Evolutionary conservation across 2,113 vertebrate genomes (phyloP).

Genomic region (Catharus minimus): DNA sequence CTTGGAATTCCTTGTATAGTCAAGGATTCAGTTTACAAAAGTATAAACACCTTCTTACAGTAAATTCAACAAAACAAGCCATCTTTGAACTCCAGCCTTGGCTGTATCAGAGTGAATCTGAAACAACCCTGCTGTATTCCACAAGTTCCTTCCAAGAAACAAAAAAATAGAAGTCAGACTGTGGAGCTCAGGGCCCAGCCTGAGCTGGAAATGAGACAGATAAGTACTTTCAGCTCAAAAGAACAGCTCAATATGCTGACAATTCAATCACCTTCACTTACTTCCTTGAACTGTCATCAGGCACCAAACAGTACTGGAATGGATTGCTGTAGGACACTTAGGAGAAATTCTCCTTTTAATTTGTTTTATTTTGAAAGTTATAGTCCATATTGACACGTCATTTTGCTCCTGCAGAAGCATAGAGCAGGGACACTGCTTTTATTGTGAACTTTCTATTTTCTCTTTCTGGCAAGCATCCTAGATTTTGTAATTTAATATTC

Average conservation of each 20-base stretch:
- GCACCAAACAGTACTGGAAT: neutral
- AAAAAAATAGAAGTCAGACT: neutral
- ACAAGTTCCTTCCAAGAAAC: neutral
- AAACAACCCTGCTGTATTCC: neutral
- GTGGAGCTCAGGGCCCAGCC: neutral
- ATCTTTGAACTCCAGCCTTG: neutral
- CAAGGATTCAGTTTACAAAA: neutral
- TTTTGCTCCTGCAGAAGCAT: neutral
- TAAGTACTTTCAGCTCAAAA: neutral
- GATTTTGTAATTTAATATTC: slow-evolving; percentile 44
- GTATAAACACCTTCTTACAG: neutral
- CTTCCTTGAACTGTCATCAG: neutral
- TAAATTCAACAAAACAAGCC: neutral
- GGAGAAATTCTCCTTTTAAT: neutral
- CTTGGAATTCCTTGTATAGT: neutral
- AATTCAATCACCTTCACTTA: neutral
- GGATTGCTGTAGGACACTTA: neutral
- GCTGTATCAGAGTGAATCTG: neutral
- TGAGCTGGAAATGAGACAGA: neutral
- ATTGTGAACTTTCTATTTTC: neutral
- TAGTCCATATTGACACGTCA: neutral
- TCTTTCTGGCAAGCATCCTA: slow-evolving; percentile 25
- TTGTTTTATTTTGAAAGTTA: neutral
- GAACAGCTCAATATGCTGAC: neutral
- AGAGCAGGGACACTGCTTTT: neutral